These are phyloP conservation scores for Notothenia coriiceps DNA, from an alignment of 2,113 vertebrate genomes.

Conservation along the genomic window DNA sequence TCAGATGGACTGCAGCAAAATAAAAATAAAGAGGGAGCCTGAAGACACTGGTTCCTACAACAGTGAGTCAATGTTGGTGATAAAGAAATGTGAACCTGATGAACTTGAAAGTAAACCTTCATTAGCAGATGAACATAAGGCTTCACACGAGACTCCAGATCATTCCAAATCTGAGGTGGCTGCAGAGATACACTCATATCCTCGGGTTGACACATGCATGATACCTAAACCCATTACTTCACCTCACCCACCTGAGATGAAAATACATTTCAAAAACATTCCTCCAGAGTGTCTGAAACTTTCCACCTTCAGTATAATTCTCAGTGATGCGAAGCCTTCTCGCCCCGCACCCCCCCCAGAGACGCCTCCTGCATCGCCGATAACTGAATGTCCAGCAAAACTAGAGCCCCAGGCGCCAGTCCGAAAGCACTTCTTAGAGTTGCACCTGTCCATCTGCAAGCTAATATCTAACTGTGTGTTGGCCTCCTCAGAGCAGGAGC, in stretches of 20 bases:
- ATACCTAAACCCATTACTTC: slow-evolving; percentile 2
- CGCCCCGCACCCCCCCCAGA: not conserved
- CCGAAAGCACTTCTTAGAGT: slow-evolving; percentile 83
- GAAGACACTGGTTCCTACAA: slow-evolving; percentile 24
- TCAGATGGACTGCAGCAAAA: slow-evolving; percentile 15
- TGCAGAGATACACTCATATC: not conserved
- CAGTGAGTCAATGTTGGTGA: slow-evolving; percentile 30
- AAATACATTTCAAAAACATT: slow-evolving; percentile 65
- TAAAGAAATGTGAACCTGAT: slow-evolving; percentile 64
- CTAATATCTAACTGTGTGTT: slow-evolving; percentile 83
- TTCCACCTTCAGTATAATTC: slow-evolving; percentile 67
- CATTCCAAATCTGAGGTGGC: slow-evolving; percentile 14
- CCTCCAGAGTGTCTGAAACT: slow-evolving; percentile 75
- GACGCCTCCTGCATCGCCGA: slow-evolving; percentile 15
- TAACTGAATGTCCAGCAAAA: slow-evolving; percentile 16
- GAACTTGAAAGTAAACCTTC: slow-evolving; percentile 43
- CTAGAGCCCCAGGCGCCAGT: slow-evolving; percentile 8
- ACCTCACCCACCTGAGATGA: slow-evolving; percentile 27
- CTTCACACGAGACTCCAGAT: slow-evolving; percentile 3
- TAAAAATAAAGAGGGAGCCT: slow-evolving; percentile 52
- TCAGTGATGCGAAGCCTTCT: slow-evolving; percentile 45
- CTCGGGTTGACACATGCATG: not conserved
- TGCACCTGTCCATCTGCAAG: slow-evolving; percentile 88
- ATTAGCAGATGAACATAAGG: slow-evolving; percentile 5
- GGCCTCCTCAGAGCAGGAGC: slow-evolving; percentile 68